Conservation (phyloP, 2,113 vertebrate species). For the Indicator maculatus region DNA sequence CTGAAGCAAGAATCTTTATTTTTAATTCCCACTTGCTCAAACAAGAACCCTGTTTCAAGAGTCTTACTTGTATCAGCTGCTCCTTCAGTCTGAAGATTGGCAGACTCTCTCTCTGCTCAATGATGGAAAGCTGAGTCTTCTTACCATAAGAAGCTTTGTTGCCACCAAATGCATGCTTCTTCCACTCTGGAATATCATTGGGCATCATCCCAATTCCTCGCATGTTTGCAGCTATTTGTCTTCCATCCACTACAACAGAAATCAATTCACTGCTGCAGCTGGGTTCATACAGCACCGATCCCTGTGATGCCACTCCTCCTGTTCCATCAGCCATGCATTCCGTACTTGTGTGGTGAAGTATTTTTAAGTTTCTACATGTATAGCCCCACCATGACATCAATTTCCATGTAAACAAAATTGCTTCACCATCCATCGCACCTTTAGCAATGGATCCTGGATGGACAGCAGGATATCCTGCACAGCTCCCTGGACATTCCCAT, state of each 20-base stretch:
- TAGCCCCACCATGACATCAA: not conserved
- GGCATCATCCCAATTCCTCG: constrained; percentile 99
- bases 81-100: constrained; percentile 98
- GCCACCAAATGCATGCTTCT: constrained; percentile 97
- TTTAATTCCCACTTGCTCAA: not conserved
- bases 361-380: not conserved
- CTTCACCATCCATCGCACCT: not conserved
- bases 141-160: constrained; percentile 99
- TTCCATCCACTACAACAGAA: constrained; percentile 81
- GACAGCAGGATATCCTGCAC: not conserved
- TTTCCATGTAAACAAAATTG: not conserved
- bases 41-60: not conserved
- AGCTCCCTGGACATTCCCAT: not conserved
- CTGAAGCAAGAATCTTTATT: not conserved
- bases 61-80: constrained; percentile 91
- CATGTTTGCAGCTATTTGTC: constrained; percentile 99
- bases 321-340: not conserved
- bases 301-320: not conserved
- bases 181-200: constrained; percentile 98
- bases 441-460: not conserved
- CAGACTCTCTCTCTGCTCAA: constrained; percentile 96
- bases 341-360: not conserved
- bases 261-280: not conserved
- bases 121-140: constrained; percentile 94
- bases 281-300: not conserved